Percentiles rank a stretch among this genome's conserved stretches.
phyloP scores from a whole-genome alignment of 2,113 vertebrate genomes.

The Ifrita kowaldi region DNA sequence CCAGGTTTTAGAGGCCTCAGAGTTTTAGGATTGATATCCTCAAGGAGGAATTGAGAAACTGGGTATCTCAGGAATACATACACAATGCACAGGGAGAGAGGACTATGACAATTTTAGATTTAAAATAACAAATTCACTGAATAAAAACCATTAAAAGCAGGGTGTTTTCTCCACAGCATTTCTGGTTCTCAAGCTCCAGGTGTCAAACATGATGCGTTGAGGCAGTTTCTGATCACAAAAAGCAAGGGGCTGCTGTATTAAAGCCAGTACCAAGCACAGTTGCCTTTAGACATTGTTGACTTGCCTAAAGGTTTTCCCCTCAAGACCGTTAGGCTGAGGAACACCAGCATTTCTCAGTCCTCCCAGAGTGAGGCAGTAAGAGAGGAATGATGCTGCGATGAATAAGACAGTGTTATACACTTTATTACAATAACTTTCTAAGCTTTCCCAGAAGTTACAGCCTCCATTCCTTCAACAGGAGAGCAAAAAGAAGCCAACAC shows the following conservation, averaged over 20 bases:
- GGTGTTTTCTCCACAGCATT: not conserved
- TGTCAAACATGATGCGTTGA: not conserved
- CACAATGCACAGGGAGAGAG: not conserved
- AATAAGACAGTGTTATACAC: not conserved
- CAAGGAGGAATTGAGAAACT: not conserved
- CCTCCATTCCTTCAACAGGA: not conserved
- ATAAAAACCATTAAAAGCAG: not conserved
- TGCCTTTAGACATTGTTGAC: not conserved
- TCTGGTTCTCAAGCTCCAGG: not conserved
- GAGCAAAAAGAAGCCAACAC: not conserved
- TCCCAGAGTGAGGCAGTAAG: not conserved
- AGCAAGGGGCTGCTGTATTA: not conserved
- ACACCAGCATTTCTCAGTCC: not conserved
- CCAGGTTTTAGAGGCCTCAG: not conserved
- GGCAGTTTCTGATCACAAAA: not conserved
- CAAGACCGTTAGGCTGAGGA: not conserved
- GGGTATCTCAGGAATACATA: not conserved
- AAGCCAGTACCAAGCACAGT: not conserved
- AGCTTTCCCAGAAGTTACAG: not conserved
- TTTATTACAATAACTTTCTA: not conserved
- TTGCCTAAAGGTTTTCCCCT: not conserved
- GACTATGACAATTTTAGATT: not conserved
- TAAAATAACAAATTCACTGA: not conserved
- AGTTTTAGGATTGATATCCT: not conserved
- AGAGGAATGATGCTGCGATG: not conserved